Percentiles rank a stretch among this genome's conserved stretches.
These are phyloP conservation scores for Channa striata DNA, from an alignment of 2,797 vertebrate genomes.

Conservation along the genomic window DNA sequence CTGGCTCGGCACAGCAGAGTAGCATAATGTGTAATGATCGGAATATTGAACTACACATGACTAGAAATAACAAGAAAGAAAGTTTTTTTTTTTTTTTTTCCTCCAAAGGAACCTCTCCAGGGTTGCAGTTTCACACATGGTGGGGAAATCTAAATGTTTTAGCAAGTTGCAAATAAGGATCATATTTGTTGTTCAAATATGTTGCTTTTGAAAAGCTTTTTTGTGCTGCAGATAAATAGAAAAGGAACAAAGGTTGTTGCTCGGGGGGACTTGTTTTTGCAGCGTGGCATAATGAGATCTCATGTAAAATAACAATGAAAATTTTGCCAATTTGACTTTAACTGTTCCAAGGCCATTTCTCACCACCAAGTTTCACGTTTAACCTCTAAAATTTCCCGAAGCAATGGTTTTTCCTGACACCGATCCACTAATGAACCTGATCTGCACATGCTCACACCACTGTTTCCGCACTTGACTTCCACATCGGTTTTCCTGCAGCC, in stretches of 20 bases:
- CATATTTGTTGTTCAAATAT: constrained; percentile 49
- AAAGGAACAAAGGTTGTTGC: constrained; percentile 44
- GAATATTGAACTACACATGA: constrained; percentile 79
- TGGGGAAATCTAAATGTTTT: constrained; percentile 41
- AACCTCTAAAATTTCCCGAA: constrained; percentile 30
- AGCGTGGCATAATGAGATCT: constrained; percentile 26
- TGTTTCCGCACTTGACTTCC: constrained; percentile 54
- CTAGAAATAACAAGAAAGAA: constrained; percentile 76
- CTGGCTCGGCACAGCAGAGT: constrained; percentile 70
- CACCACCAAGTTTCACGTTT: constrained; percentile 4
- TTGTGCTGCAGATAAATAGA: constrained; percentile 33
- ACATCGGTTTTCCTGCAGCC: constrained; percentile 16
- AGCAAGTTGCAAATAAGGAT: constrained; percentile 38
- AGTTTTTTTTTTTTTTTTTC: no score
- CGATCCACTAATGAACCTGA: constrained; percentile 38
- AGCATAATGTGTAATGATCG: constrained; percentile 79
- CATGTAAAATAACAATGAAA: constrained; percentile 21
- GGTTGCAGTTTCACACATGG: constrained; percentile 46
- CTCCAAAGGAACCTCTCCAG: constrained; percentile 42
- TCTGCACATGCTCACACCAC: constrained; percentile 42
- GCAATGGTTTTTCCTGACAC: constrained; percentile 35
- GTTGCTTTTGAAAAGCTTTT: constrained; percentile 30
- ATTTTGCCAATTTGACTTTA: constrained; percentile 15
- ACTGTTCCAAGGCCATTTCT: constrained; percentile 53
- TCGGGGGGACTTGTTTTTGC: constrained; percentile 16